Evolutionary conservation across 2,888 invertebrate species (phyloP), one percentile per base, ranked within the genome.

Genomic region (Trissolcus japonicus): DNA sequence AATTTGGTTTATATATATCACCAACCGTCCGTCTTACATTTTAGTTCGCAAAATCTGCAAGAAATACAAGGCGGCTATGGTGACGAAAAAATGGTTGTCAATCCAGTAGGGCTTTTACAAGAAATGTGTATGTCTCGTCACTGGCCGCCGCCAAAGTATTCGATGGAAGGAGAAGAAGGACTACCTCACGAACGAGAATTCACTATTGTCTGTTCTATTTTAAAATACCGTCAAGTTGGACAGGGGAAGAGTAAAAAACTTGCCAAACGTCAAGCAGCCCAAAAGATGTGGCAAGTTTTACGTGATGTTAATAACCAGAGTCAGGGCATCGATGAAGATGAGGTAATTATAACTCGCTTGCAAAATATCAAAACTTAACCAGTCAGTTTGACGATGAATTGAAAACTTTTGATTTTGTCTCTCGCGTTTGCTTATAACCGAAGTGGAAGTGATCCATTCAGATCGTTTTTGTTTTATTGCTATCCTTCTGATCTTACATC

Each of bases 51-150:
- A 79, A 88, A 84, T 83, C 91, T 86, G 14, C 87, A 86, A 86
- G 88, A 89, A 54, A 71, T 86, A 35, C 83, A 86, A 80, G 80
- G 83, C 16, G 81, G 82, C 50, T 88, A 86, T 62, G 87, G 86
- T 83, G 95, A 96, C 81, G 96, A 96, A 84, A 96, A 95, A 87
- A 92, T 95, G 74, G 93, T 95, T 89, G 95, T 95, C 11, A 97
- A 99, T 89, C 98, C 98, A 2, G 98, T 99, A 78, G 98, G 98
- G 16, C 96, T 96, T 91, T 91, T 99, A 65, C 95, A 96, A 89
- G 98, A 99, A 89, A 93, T 98, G 90, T 98, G 98, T 88, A 98
- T 98, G 96, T 96, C 97, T 50, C 93, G 96, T 63, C 94, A 97
- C 82, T 96, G 98, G 95, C 97, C 97, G 35, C 98, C 98, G 48